Evolutionary conservation across 2,888 invertebrate species (phyloP).

Genomic region (Drosophila rubida): DNA sequence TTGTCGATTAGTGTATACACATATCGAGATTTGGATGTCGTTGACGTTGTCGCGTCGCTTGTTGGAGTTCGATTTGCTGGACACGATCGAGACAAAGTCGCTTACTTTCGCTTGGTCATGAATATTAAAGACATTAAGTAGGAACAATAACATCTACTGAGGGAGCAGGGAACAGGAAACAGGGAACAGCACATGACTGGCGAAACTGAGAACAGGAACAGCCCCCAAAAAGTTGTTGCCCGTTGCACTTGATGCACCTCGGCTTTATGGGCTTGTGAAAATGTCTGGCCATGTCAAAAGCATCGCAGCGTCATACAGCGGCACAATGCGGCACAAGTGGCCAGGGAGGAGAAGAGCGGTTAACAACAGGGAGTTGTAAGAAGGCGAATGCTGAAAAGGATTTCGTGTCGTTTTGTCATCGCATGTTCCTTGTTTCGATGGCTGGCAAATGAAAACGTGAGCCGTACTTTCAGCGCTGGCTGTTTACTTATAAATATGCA

Average conservation of each 20-base stretch:
- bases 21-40: conserved; percentile 51
- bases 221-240: conserved; percentile 22
- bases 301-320: conserved; percentile 48
- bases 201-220: conserved; percentile 46
- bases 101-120: conserved; percentile 81
- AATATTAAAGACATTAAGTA: conserved; percentile 82
- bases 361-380: conserved; percentile 27
- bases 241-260: conserved; percentile 73
- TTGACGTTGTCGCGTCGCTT: conserved; percentile 52
- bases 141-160: conserved; percentile 69
- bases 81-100: conserved; percentile 82
- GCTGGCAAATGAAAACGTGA: conserved; percentile 76
- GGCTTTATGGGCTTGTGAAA: conserved; percentile 77
- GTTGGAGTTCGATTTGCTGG: conserved; percentile 67
- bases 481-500: conserved; percentile 74
- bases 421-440: conserved; percentile 62
- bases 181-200: conserved; percentile 45
- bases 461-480: conserved; percentile 57
- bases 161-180: conserved; percentile 4
- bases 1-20: conserved; percentile 3
- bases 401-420: conserved; percentile 82
- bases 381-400: conserved; percentile 60
- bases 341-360: conserved; percentile 4
- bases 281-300: conserved; percentile 77
- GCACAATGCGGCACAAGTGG: conserved; percentile 24